phyloP scores from a whole-genome alignment of 2,113 vertebrate species.

The Sclerurus mexicanus region DNA sequence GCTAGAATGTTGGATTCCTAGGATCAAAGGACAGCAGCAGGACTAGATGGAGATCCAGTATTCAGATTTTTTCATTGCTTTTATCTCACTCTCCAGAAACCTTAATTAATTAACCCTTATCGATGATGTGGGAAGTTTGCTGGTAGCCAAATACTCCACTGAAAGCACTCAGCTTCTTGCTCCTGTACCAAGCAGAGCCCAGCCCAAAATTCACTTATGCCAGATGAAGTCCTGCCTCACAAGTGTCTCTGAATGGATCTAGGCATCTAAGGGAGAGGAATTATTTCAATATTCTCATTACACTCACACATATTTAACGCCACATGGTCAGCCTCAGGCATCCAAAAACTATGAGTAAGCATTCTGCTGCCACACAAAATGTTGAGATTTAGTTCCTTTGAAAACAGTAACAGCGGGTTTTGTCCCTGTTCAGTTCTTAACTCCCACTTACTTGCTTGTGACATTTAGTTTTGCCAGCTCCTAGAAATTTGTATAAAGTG shows the following conservation, averaged over 20 bases:
- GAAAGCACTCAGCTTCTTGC: not conserved
- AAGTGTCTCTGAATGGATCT: not conserved
- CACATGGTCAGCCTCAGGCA: not conserved
- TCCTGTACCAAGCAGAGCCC: not conserved
- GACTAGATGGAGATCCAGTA: not conserved
- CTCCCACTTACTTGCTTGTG: not conserved
- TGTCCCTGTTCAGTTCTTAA: not conserved
- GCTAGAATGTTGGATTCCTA: not conserved
- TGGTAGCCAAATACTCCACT: not conserved
- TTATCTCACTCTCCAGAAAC: not conserved
- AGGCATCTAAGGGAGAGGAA: not conserved
- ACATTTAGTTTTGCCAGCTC: constrained; percentile 20
- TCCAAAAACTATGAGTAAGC: not conserved
- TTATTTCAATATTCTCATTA: not conserved
- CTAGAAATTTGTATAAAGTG: not conserved
- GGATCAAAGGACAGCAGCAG: not conserved
- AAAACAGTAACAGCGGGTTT: not conserved
- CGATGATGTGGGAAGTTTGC: not conserved
- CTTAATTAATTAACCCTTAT: not conserved
- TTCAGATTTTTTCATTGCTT: not conserved
- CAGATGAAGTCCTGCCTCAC: not conserved
- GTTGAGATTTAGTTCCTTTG: not conserved
- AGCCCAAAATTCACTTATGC: not conserved
- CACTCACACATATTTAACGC: not conserved
- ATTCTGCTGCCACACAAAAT: not conserved